Conservation (phyloP, 2,888 invertebrate genomes). For the Aphodius sticticus region DNA sequence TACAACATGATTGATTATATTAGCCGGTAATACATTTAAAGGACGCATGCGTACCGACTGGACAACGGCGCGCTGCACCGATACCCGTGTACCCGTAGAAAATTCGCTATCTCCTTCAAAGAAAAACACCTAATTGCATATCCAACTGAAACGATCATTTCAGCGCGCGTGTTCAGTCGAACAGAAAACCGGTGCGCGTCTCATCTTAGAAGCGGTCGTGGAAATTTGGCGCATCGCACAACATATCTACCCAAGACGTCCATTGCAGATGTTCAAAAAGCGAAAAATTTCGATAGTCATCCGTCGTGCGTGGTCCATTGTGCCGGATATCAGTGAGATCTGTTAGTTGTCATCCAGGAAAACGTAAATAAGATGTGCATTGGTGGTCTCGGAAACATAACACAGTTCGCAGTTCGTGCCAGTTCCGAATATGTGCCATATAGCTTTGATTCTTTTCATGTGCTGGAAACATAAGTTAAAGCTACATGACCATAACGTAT, state of each 20-base stretch:
- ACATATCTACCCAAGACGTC: neutral
- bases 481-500: constrained; percentile 21
- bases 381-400: neutral
- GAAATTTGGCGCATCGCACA: neutral
- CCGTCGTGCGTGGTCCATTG: neutral
- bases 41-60: constrained; percentile 45
- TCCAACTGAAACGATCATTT: neutral
- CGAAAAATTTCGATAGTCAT: neutral
- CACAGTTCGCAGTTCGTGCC: neutral
- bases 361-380: neutral
- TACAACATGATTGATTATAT: constrained; percentile 54
- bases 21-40: constrained; percentile 44
- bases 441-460: constrained; percentile 48
- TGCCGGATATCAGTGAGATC: neutral
- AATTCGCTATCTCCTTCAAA: constrained; percentile 10
- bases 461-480: constrained; percentile 54
- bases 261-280: constrained; percentile 4
- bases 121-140: neutral
- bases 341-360: neutral
- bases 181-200: neutral
- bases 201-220: neutral
- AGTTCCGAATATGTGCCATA: constrained; percentile 48
- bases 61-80: constrained; percentile 17
- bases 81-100: constrained; percentile 7
- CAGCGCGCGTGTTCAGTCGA: constrained; percentile 16